Conservation (phyloP, 2,797 vertebrate species). For the Sebastes elongatus region DNA sequence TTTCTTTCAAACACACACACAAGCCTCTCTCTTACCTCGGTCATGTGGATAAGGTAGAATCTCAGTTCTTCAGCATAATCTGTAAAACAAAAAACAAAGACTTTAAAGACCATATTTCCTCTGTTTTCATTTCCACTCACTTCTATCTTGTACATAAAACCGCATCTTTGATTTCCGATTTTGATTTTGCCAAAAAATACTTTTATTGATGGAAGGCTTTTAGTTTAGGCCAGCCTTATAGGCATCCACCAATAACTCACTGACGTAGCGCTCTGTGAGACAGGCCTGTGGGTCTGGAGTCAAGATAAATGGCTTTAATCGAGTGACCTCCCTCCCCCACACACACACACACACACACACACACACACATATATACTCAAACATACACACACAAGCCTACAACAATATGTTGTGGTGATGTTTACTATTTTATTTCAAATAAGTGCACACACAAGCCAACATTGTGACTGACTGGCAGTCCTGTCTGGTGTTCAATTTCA, state of each 20-base stretch:
- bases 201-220: slow-evolving; percentile 48
- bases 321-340: not conserved
- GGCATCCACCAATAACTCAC: slow-evolving; percentile 41
- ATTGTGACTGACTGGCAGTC: not conserved
- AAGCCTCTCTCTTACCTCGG: slow-evolving; percentile 87
- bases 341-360: not conserved
- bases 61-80: slow-evolving; percentile 89
- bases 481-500: not conserved
- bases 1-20: not conserved
- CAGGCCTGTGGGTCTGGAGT: slow-evolving; percentile 43
- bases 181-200: slow-evolving; percentile 24
- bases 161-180: slow-evolving; percentile 22
- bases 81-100: slow-evolving; percentile 50
- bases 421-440: slow-evolving; percentile 16
- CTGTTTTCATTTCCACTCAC: not conserved
- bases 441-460: not conserved
- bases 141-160: not conserved
- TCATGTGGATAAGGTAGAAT: slow-evolving; percentile 94
- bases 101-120: not conserved
- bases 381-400: not conserved
- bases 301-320: slow-evolving; percentile 67
- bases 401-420: slow-evolving; percentile 10
- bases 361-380: not conserved
- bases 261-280: slow-evolving; percentile 19
- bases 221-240: slow-evolving; percentile 30